phyloP scores from a whole-genome alignment of 92 coral and sea anemone genomes.

The Galaxea fascicularis region DNA sequence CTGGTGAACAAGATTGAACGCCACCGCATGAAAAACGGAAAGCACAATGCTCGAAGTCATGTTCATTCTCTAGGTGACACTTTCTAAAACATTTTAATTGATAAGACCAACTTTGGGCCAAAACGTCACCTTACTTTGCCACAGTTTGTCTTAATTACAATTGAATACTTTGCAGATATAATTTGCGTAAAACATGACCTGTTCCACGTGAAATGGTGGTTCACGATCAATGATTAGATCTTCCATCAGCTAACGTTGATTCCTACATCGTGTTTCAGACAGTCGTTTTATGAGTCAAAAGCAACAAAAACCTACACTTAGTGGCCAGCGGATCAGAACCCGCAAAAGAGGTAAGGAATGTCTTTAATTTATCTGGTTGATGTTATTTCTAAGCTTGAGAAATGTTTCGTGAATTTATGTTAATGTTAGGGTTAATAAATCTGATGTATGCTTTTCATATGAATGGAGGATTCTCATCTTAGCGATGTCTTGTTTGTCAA shows the following conservation, averaged over 20 bases:
- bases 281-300: conserved; percentile 99
- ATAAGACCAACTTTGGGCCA: neutral
- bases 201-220: too few species aligned
- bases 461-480: too few species aligned
- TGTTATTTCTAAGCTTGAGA: neutral
- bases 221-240: too few species aligned
- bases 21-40: neutral
- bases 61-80: neutral
- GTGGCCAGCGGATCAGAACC: conserved; percentile 99
- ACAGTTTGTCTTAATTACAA: conserved; percentile 4
- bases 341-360: conserved; percentile 95
- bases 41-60: neutral
- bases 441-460: too few species aligned
- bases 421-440: neutral
- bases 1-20: neutral
- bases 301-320: conserved; percentile 99
- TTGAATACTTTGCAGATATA: neutral
- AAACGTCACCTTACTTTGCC: neutral
- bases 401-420: neutral
- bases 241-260: neutral
- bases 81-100: neutral
- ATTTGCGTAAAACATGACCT: too few species aligned
- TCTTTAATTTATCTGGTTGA: neutral
- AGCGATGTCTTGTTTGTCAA: too few species aligned
- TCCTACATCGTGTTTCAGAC: conserved; percentile 60